phyloP scores from a whole-genome alignment of 1,140 invertebrate species.

The Pachyrhynchus sulphureomaculatus region DNA sequence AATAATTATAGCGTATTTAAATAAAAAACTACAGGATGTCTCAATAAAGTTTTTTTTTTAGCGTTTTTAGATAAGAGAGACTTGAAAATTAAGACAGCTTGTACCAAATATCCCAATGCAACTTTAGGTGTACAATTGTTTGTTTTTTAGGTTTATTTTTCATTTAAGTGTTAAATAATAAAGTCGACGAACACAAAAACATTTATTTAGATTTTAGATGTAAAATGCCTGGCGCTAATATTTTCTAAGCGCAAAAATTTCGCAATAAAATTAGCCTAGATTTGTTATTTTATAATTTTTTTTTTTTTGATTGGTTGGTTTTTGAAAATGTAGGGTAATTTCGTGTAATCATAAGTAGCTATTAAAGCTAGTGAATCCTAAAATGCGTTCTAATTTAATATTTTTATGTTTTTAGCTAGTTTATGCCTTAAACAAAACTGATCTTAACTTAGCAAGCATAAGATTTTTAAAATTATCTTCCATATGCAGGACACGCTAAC shows the following conservation, averaged over 20 bases:
- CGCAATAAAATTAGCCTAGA: not conserved
- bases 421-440: no score
- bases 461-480: no score
- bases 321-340: not conserved
- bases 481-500: no score
- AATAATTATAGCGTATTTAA: not conserved
- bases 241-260: conserved; percentile 5
- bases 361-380: no score
- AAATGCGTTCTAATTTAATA: no score
- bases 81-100: no score
- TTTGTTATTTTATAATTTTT: conserved; percentile 1
- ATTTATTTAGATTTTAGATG: not conserved
- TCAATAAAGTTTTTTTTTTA: not conserved
- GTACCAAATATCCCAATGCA: not conserved
- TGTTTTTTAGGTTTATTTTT: not conserved
- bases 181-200: not conserved
- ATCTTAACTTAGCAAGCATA: no score
- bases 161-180: not conserved
- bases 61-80: no score
- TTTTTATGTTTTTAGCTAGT: no score
- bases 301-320: not conserved
- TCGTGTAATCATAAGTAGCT: not conserved
- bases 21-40: no score
- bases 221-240: not conserved
- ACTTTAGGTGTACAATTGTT: conserved; percentile 7